Evolutionary conservation across 2,888 invertebrate genomes (phyloP).

Genomic region (Poecilus cupreus): DNA sequence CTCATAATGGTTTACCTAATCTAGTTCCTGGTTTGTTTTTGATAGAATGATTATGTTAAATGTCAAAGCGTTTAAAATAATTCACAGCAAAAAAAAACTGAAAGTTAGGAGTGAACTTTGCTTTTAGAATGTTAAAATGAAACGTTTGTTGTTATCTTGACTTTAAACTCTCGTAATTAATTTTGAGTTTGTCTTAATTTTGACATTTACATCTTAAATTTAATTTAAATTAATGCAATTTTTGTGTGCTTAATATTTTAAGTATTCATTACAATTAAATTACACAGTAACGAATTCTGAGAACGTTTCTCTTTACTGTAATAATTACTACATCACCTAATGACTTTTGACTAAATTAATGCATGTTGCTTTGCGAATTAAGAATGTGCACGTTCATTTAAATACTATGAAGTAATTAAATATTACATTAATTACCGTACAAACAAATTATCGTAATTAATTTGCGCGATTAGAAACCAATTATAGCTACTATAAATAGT

Average conservation of each 20-base stretch:
- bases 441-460: not conserved
- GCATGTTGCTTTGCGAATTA: not conserved
- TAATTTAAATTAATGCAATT: not conserved
- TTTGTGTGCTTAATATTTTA: not conserved
- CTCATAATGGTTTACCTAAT: not conserved
- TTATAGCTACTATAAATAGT: no score
- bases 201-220: constrained; percentile 5
- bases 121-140: not conserved
- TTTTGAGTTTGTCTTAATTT: not conserved
- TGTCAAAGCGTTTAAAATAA: constrained; percentile 26
- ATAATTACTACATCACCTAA: not conserved
- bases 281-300: not conserved
- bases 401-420: constrained; percentile 6
- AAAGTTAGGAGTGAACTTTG: constrained; percentile 2
- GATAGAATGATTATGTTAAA: constrained; percentile 8
- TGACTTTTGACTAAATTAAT: not conserved
- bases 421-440: not conserved
- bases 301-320: not conserved
- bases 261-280: not conserved
- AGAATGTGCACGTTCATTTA: not conserved
- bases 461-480: no score
- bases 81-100: not conserved
- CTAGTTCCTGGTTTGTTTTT: constrained; percentile 28
- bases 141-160: not conserved
- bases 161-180: not conserved